A percentile compares a stretch with the other conserved stretches of the same genome.
Evolutionary conservation across 92 coral and sea anemone species (phyloP).

Genomic region (Phenganax stokvisi): DNA sequence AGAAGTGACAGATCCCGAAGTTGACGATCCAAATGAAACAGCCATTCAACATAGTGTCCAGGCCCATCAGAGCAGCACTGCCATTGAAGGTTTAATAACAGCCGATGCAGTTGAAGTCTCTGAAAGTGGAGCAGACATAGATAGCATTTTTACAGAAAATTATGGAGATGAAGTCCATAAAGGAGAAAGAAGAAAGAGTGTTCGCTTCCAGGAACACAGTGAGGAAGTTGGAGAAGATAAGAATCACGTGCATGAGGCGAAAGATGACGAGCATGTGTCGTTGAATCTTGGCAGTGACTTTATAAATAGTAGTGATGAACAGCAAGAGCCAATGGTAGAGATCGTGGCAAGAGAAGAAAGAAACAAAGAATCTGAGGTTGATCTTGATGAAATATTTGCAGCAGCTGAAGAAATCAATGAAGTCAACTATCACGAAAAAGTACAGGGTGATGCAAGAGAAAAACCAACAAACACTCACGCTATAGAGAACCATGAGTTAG

Average conservation of each 20-base stretch:
- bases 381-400: constrained; percentile 19
- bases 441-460: background rate
- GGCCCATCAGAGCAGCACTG: background rate
- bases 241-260: background rate
- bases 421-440: background rate
- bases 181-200: constrained; percentile 20
- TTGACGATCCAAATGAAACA: background rate
- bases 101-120: constrained; percentile 5
- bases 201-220: constrained; percentile 27
- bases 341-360: background rate
- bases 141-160: constrained; percentile 2
- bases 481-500: background rate
- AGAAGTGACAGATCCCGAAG: constrained; percentile 23
- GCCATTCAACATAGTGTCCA: background rate
- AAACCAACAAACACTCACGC: background rate
- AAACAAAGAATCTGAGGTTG: constrained; percentile 4
- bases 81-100: constrained; percentile 2
- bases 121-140: constrained; percentile 27
- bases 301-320: background rate
- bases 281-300: constrained; percentile 14
- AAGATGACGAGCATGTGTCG: constrained; percentile 20
- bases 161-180: background rate
- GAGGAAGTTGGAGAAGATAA: constrained; percentile 5
- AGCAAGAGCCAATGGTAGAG: constrained; percentile 1
- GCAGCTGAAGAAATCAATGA: background rate